Percentiles rank a stretch among this genome's conserved stretches.
Conservation (phyloP, 2,888 invertebrate species). For the Bedellia somnulentella region DNA sequence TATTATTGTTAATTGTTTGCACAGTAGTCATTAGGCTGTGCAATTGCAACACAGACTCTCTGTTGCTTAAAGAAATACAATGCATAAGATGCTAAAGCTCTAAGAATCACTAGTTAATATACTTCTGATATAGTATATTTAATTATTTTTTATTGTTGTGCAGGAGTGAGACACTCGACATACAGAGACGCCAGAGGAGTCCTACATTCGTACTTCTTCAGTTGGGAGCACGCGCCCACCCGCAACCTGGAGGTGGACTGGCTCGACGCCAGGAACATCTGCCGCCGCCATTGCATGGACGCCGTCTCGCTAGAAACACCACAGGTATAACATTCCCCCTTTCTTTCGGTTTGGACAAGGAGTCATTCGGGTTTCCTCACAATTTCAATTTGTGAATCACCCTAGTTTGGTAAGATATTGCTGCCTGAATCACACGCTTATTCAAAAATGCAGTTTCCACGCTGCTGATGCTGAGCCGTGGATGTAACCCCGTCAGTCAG, state of each 20-base stretch:
- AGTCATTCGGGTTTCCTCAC: background rate
- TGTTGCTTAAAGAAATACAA: too few species aligned
- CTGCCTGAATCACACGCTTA: too few species aligned
- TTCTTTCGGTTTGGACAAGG: background rate
- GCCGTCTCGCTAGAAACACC: slow-evolving; percentile 89
- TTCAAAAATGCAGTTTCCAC: too few species aligned
- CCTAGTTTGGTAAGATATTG: too few species aligned
- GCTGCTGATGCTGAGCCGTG: too few species aligned
- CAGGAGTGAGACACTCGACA: slow-evolving; percentile 85
- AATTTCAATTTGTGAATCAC: background rate
- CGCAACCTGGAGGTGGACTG: slow-evolving; percentile 84
- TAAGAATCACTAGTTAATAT: too few species aligned
- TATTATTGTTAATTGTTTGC: too few species aligned
- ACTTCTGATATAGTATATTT: too few species aligned
- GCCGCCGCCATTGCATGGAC: slow-evolving; percentile 92
- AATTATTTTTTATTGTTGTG: background rate
- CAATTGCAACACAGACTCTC: too few species aligned
- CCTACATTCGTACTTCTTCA: slow-evolving; percentile 91
- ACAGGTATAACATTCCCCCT: slow-evolving; percentile 50
- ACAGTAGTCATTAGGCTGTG: too few species aligned
- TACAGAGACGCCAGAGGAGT: slow-evolving; percentile 88
- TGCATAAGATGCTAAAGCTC: too few species aligned
- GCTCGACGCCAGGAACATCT: slow-evolving; percentile 89
- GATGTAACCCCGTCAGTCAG: too few species aligned
- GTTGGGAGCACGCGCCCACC: slow-evolving; percentile 86